A percentile compares a stretch with the other conserved stretches of the same genome.
These are phyloP conservation scores for Cataglyphis altisquamis DNA, from an alignment of 2,888 invertebrate species.

Conservation along the genomic window DNA sequence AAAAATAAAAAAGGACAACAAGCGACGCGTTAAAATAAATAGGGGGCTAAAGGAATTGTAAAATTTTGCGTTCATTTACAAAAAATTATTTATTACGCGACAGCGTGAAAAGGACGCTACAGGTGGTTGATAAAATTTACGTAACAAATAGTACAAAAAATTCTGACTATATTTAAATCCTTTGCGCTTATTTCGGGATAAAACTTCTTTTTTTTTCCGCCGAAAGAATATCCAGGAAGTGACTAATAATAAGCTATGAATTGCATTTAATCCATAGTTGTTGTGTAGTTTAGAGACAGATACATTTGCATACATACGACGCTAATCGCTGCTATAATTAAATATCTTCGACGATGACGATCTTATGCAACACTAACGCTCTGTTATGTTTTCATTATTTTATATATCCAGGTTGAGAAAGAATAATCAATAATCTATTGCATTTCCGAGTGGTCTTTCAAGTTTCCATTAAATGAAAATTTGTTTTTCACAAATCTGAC, in stretches of 20 bases:
- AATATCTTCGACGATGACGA: background rate
- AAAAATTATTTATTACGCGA: constrained; percentile 35
- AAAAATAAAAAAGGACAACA: background rate
- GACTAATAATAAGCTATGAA: background rate
- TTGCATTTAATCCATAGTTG: background rate
- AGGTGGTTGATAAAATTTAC: constrained; percentile 45
- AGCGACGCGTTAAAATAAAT: background rate
- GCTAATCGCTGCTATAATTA: constrained; percentile 19
- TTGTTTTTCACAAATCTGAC: background rate
- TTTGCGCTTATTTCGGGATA: constrained; percentile 1
- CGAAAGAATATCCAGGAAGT: background rate
- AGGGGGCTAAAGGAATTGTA: constrained; percentile 19
- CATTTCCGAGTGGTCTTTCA: too few relatives aligned
- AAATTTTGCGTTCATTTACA: constrained; percentile 15
- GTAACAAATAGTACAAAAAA: constrained; percentile 19
- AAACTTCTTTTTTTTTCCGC: background rate
- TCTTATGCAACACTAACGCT: constrained; percentile 2
- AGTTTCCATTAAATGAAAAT: background rate
- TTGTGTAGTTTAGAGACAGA: background rate
- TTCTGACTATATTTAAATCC: background rate
- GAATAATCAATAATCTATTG: background rate
- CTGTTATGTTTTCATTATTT: background rate
- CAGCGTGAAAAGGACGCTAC: background rate
- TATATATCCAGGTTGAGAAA: background rate
- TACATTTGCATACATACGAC: background rate